Base-by-base conservation (phyloP, 2,888 invertebrate genomes). In the Sinodicranocentrus sp. region DNA sequence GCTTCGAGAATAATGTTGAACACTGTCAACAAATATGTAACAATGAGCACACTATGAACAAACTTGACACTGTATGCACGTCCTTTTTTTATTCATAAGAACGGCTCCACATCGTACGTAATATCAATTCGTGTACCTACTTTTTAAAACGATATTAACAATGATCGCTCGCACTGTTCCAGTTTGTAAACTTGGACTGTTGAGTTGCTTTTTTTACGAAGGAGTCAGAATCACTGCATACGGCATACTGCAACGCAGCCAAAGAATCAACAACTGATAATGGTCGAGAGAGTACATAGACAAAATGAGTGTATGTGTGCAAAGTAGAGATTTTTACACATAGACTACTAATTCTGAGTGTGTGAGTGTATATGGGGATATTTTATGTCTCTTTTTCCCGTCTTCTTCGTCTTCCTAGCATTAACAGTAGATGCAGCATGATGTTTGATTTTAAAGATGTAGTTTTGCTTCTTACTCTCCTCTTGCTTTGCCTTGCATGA, bases 331-430 rank as follows among this genome's bases (percentile, higher is more conserved):
- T 48, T 48, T 48, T 48, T 17, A 23, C 23, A 57, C 57, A 57
- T 25, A 57, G 57, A 57, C 21, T 10, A 57, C 13, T 48, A 17
- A 21, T 21, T 54, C 8, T 57, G 23, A 59, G 25, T 59, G 15
- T 28, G 28, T 63, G 63, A 33, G n/a, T 63, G 52, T 52, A 52
- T 33, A 33, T 33, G 5, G 33, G 28, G 33, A 71, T 78, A 78
- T 79, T 79, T 79, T 78, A 78, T 73, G 72, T 80, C 72, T 72
- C 80, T 80, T 73, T 79, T 67, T 72, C 52, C 80, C 71, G 39
- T 65, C 54, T 63, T 78, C 65, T 57, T 70, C 61, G 61, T 23
- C 71, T 71, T 10, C 33, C 57, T 33, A 54, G n/a, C 33, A 28
- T 75, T 26, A 43, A n/a, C 26, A 71, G 73, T 13, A 10, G 33